Evolutionary conservation across 2,888 invertebrate species (phyloP).

Genomic region (Synergus japonicus): DNA sequence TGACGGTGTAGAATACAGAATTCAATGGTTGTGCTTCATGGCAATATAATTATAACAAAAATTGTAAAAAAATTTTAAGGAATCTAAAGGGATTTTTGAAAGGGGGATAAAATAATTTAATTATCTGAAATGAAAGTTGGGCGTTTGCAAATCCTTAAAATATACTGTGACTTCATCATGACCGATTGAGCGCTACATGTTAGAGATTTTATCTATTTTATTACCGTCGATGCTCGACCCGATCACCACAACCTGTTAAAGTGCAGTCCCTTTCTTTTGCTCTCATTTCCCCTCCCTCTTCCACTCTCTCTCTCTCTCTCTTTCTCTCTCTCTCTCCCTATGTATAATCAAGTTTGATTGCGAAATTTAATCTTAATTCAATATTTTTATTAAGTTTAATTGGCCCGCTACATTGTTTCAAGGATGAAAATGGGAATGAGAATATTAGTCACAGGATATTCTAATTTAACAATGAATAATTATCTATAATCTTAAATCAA

Average conservation of each 20-base stretch:
- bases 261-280: slow-evolving; percentile 42
- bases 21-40: no score
- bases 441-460: slow-evolving; percentile 30
- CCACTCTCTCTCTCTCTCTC: neutral
- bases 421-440: neutral
- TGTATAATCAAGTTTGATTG: neutral
- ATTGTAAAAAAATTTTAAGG: neutral
- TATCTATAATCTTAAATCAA: slow-evolving; percentile 9
- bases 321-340: neutral
- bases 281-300: slow-evolving; percentile 3
- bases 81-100: neutral
- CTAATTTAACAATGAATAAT: slow-evolving; percentile 25
- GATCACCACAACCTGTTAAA: slow-evolving; percentile 52
- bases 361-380: neutral
- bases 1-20: no score
- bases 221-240: slow-evolving; percentile 49
- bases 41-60: neutral
- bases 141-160: neutral
- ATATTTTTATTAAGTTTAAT: neutral
- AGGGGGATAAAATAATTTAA: neutral
- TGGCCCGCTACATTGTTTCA: neutral
- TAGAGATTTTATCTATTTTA: slow-evolving; percentile 60
- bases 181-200: slow-evolving; percentile 52
- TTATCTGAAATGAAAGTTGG: neutral
- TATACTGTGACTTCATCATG: neutral